Evolutionary conservation across 2,888 invertebrate species (phyloP), one percentile per base, ranked within the genome.

Genomic region (Congeria kusceri): DNA sequence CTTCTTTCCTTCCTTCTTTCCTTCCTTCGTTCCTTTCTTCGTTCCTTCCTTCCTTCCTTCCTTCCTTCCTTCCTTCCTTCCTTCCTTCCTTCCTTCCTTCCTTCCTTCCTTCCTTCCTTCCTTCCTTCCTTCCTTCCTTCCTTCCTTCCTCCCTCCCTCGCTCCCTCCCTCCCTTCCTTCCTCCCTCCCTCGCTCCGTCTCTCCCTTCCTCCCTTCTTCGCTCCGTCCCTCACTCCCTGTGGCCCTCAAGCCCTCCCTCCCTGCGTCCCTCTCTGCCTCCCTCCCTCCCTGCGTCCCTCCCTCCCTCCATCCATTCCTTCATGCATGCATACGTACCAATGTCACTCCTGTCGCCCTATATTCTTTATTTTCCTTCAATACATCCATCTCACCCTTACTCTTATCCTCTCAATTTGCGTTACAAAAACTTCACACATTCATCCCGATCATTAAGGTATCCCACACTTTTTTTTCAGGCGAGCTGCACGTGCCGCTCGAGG

Each of bases 401-500:
- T n/a, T n/a, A n/a, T n/a, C n/a, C n/a, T n/a, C n/a, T n/a, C n/a
- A n/a, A n/a, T n/a, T n/a, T n/a, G n/a, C n/a, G n/a, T n/a, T n/a
- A n/a, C n/a, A n/a, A n/a, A n/a, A n/a, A n/a, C n/a, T n/a, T n/a
- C n/a, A n/a, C n/a, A n/a, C n/a, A n/a, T n/a, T n/a, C n/a, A n/a
- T n/a, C n/a, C n/a, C n/a, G n/a, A n/a, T n/a, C n/a, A n/a, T n/a
- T n/a, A n/a, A n/a, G n/a, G n/a, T n/a, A n/a, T n/a, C n/a, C n/a
- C 11, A 44, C 46, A 57, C 58, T 73, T 65, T 69, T 44, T 58
- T 79, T 65, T 3, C 90, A 91, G 93, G 92, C 62, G 93, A 93
- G 80, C 88, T 93, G 13, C 93, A 93, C 75, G 91, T 93, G 15
- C 92, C 92, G 0, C 81, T 92, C 61, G 92, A 92, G 80, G 92